phyloP scores from a whole-genome alignment of 1,140 invertebrate species.

The Rhynchophorus ferrugineus region DNA sequence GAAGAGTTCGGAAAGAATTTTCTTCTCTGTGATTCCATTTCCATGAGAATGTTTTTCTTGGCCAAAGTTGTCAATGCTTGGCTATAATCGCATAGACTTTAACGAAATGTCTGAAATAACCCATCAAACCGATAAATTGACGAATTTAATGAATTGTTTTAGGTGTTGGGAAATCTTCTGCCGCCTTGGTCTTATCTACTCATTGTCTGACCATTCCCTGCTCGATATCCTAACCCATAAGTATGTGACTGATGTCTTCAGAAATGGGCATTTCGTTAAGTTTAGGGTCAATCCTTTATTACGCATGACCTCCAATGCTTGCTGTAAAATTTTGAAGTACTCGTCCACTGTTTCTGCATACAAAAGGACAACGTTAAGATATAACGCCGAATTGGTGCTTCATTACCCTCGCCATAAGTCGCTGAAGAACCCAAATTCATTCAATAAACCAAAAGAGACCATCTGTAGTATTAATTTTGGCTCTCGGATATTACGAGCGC shows the following conservation, averaged over 20 bases:
- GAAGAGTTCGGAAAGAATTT: not conserved
- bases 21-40: not conserved
- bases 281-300: constrained; percentile 32
- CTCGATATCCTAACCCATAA: constrained; percentile 32
- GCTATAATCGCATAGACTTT: constrained; percentile 29
- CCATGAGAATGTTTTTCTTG: constrained; percentile 22
- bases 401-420: constrained; percentile 38
- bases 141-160: constrained; percentile 17
- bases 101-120: constrained; percentile 38
- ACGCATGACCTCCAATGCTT: constrained; percentile 20
- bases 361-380: constrained; percentile 27
- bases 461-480: too few relatives aligned
- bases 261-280: constrained; percentile 33
- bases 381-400: constrained; percentile 4
- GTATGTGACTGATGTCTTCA: constrained; percentile 28
- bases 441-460: too few relatives aligned
- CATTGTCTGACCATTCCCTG: constrained; percentile 31
- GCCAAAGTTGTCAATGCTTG: constrained; percentile 27
- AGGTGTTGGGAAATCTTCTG: constrained; percentile 30
- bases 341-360: constrained; percentile 23
- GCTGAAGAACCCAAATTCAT: constrained; percentile 42
- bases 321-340: constrained; percentile 17
- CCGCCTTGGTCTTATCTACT: constrained; percentile 30
- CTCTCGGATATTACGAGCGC: too few relatives aligned
- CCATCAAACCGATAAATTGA: constrained; percentile 35